Percentiles rank a stretch among this genome's conserved stretches.
phyloP scores from a whole-genome alignment of 2,113 vertebrate genomes.

The Elephas maximus region DNA sequence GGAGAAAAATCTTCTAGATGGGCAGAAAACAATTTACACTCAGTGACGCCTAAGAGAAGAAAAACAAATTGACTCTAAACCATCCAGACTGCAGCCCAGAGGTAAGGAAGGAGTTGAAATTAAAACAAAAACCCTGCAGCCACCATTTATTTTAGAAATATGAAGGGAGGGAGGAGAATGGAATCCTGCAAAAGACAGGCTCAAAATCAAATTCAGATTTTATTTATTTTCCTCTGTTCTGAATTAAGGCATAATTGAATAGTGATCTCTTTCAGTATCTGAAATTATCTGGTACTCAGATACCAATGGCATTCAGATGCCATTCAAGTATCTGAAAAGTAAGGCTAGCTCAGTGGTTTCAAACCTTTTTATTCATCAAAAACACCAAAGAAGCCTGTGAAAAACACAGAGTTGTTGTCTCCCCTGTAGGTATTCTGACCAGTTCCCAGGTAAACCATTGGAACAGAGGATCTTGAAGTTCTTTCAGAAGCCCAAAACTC shows the following conservation, averaged over 20 bases:
- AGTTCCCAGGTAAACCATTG: not conserved
- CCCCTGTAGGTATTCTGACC: not conserved
- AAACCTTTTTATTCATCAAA: conserved; percentile 30
- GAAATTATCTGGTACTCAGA: not conserved
- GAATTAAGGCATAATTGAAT: not conserved
- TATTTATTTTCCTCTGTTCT: not conserved
- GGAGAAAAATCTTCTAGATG: conserved; percentile 81
- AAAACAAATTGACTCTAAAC: conserved; percentile 78
- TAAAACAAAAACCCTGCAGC: conserved; percentile 54
- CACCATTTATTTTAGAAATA: conserved; percentile 57
- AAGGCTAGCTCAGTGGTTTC: not conserved
- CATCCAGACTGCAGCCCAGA: conserved; percentile 25
- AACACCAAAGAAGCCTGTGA: not conserved
- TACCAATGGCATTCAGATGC: not conserved
- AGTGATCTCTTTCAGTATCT: not conserved
- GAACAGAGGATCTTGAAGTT: conserved; percentile 10
- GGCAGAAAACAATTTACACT: conserved; percentile 87
- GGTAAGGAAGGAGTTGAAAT: conserved; percentile 50
- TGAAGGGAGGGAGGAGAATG: not conserved
- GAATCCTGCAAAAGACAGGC: not conserved
- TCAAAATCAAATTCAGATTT: not conserved
- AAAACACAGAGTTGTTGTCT: not conserved
- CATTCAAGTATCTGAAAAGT: not conserved
- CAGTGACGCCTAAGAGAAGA: conserved; percentile 63
- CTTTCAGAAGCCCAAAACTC: not conserved